Evolutionary conservation across 2,797 vertebrate species (phyloP).

Genomic region (Sparus aurata): DNA sequence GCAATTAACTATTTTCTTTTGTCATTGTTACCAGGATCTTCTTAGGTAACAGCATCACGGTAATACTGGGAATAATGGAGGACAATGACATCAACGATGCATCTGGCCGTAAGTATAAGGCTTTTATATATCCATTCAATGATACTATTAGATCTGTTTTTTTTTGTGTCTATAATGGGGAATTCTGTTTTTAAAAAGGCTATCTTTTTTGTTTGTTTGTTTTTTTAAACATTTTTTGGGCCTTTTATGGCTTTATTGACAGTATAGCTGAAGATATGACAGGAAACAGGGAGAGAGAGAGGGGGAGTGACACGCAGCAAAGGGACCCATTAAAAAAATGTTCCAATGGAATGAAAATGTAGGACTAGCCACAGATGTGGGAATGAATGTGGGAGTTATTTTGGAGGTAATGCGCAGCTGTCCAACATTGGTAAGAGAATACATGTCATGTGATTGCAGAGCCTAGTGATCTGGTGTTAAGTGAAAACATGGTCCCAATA

Average conservation of each 20-base stretch:
- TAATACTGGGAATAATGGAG: constrained; percentile 59
- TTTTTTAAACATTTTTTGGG: no score
- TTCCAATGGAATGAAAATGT: background rate
- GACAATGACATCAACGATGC: constrained; percentile 8
- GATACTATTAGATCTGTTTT: background rate
- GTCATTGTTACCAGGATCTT: constrained; percentile 33
- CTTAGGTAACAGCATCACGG: constrained; percentile 6
- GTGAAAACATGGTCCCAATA: no score
- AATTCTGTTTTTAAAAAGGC: background rate
- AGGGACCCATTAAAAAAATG: background rate
- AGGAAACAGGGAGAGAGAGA: no score
- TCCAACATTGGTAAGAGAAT: no score
- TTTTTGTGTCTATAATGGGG: background rate
- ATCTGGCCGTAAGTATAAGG: constrained; percentile 61
- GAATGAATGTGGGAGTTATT: background rate
- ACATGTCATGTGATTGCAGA: no score
- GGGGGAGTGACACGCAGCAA: no score
- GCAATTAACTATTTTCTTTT: constrained; percentile 4
- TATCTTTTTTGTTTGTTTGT: no score
- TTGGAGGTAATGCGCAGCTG: no score
- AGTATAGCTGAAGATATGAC: no score
- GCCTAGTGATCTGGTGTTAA: no score
- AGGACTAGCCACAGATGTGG: background rate
- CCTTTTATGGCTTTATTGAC: no score
- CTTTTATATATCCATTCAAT: background rate